Evolutionary conservation across 2,888 invertebrate genomes (phyloP), one percentile per base, ranked within the genome.

Genomic region (Drepana falcataria): DNA sequence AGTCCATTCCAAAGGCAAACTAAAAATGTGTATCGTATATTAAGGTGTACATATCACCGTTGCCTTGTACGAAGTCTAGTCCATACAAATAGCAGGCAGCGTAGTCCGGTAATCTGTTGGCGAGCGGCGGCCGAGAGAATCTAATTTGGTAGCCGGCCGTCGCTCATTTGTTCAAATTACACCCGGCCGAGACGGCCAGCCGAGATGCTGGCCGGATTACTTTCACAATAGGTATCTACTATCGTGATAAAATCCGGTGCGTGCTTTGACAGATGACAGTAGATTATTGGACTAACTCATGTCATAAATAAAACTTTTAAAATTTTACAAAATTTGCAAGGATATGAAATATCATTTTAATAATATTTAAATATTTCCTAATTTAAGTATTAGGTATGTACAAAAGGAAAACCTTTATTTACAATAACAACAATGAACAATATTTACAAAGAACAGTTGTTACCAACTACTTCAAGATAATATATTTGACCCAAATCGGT

Each of bases 121-220:
- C 67, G 64, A 68, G 69, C 59, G 65, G 62, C 64, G 65, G 56
- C 73, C 73, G 86, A 85, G 84, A 87, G 79, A 93, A 93, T 93
- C 93, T 93, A 93, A 93, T 93, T 93, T 93, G 92, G 86, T 88
- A 87, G 91, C 88, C 89, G 85, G 91, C 88, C 89, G 85, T 86
- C 87, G 91, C 92, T 93, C 93, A 93, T 93, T 93, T 93, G 93
- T 93, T 92, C 93, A 71, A 70, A 77, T 77, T 77, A 77, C 71
- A 67, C 68, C 70, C 70, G 68, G 58, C 59, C 6, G 40, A 37
- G 51, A 51, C 49, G 40, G 33, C 40, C 33, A 33, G 37, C 49
- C 9, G 49, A 35, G 21, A 37, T 9, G 44, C 44, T 9, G 44
- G 44, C 44, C 9, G 44, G 44, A 44, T 44, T 44, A 44, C 44